Evolutionary conservation across 2,797 vertebrate species (phyloP), one percentile per base, ranked within the genome.

Genomic region (Notamacropus eugenii): DNA sequence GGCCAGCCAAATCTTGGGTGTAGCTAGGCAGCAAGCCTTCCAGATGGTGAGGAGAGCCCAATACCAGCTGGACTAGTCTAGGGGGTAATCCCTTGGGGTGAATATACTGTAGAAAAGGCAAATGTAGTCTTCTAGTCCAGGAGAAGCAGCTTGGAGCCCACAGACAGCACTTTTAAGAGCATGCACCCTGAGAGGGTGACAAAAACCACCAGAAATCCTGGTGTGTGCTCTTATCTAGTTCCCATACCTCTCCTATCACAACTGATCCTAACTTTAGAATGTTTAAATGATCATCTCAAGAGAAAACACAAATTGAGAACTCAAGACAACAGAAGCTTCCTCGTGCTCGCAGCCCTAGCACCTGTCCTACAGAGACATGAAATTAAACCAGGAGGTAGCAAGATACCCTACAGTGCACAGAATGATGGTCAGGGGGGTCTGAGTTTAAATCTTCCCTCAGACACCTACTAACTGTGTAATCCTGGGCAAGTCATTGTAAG

Each of bases 371-470:
- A 1, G 24, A 54, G 95, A 2, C 19, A 97, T 92, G 92, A 96
- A 91, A 54, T 46, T 91, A 95, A 87, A 94, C 92, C 31, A 62
- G 27, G 52, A 94, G 46, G 50, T 90, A 92, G 93, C 54, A 27
- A 90, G n/a, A 54, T 46, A 19, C 31, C 52, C 52, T 27, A 27
- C 40, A 87, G 9, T 11, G 40, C 24, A 87, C 4, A 87, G 40
- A 27, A 87, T 50, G 22, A 24, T 50, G 74, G 40, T 87, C 9
- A 87, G 40, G 10, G 50, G 40, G 24, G 40, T n/a, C 40, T 87
- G 24, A 87, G 24, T 87, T 87, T 24, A 46, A 87, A 50, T 46
- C 74, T 24, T 87, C 10, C 40, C 9, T 27, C 74, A 50, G 9
- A 50, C 40, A 87, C 10, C 40, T 87, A 87, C 9, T 87, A 87